Base-by-base conservation (phyloP, 2,113 vertebrate genomes). In the Macquaria ambigua region DNA sequence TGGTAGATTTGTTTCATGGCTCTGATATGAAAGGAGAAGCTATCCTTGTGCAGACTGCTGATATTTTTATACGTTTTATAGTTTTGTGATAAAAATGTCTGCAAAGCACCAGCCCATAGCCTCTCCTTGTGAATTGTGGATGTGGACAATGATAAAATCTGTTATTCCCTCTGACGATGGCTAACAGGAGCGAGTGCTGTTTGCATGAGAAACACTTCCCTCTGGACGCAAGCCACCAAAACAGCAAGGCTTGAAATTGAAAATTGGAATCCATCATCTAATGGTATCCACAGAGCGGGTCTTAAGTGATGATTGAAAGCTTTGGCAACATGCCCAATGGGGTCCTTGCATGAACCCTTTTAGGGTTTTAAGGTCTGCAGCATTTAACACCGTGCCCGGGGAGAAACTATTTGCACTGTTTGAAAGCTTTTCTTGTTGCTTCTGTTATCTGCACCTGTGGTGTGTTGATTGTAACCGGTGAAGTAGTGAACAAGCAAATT, bases 181-280 rank as follows among this genome's bases (percentile, higher is more conserved):
- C 78, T 25, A 71, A 69, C 25, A 50, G 16, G 15, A 66, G 28
- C 2, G 14, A 52, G 46, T 79, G 74, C 81, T 61, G 77, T 85
- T 82, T 82, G 72, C 79, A 87, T 82, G 73, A 81, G 63, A 80
- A 86, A 83, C 64, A 79, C 70, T 76, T 77, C 64, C 64, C 69
- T 39, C 61, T 87, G 85, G 92, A 92, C 28, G 11, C 41, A 55
- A 79, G 89, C 87, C 92, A 91, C 72, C 62, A 68, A 90, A 82
- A 92, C 90, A 83, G 81, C 87, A 87, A 90, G 75, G 88, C 55
- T 87, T 91, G 90, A 93, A 94, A 92, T 90, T 90, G 87, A 84
- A 93, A 87, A 88, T 79, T 83, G 86, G 56, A 89, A 88, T 90
- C 88, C 77, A 88, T 91, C 87, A 91, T 82, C 84, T 87, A 87